Evolutionary conservation across 2,113 vertebrate species (phyloP), one percentile per base, ranked within the genome.

Genomic region (Aspidoscelis tigris): DNA sequence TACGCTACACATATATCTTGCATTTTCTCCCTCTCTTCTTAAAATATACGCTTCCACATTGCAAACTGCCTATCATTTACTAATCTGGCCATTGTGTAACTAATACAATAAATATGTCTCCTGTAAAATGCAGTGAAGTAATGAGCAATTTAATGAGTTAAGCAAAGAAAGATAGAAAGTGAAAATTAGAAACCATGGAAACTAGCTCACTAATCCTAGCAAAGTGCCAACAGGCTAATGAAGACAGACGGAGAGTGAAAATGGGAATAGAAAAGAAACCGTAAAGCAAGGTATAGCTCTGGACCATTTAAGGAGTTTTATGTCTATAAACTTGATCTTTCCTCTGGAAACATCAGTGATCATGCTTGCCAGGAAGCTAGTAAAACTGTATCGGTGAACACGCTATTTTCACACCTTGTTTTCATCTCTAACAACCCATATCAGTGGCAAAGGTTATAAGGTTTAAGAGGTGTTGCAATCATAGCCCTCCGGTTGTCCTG

Each of bases 111-210:
- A 95, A 95, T 95, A 95, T 93, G 94, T 95, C 92, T 94, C 88
- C 93, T 95, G 94, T 95, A 94, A 94, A 94, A 89, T 93, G 93
- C 91, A 95, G 87, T 92, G 92, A 92, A 93, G 93, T 95, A 95
- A 94, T 92, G 93, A 95, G 78, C 90, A 94, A 95, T 94, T 94
- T 95, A 95, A 95, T 95, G 94, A 94, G 92, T 95, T 92, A 93
- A 93, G 93, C 90, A 92, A 95, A 93, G 92, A 95, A 93, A 93
- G 94, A 95, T 91, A 95, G 93, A 95, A 95, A 94, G 92, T 93
- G 92, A 95, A 95, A 94, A 93, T 95, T 94, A 94, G 94, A 95
- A 95, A 95, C 94, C 93, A 94, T 95, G 93, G 94, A 94, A 94
- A 95, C 93, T 91, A 93, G 89, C 91, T 91, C 87, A 90, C 93